These are phyloP conservation scores for Tridacna crocea DNA, from an alignment of 2,888 invertebrate genomes.

Conservation along the genomic window DNA sequence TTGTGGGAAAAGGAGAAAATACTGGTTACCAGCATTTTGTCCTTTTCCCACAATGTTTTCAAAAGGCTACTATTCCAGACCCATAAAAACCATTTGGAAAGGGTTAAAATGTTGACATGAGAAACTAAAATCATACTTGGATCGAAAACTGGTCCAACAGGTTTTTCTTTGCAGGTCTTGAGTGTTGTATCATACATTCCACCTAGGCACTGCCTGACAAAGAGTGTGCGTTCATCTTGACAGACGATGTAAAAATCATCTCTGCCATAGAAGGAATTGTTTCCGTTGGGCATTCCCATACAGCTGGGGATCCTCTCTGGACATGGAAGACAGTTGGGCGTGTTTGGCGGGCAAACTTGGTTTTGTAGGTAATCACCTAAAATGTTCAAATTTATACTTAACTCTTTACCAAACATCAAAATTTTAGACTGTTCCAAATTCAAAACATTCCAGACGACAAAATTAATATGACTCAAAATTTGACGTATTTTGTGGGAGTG, in stretches of 20 bases:
- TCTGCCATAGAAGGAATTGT: constrained; percentile 59
- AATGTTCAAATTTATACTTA: background rate
- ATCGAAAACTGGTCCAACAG: constrained; percentile 47
- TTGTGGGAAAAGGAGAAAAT: too few relatives aligned
- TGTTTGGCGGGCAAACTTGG: constrained; percentile 46
- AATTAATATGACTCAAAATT: too few relatives aligned
- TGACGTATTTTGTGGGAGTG: too few relatives aligned
- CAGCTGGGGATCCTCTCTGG: constrained; percentile 65
- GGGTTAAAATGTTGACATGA: too few relatives aligned
- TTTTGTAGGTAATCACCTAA: constrained; percentile 62
- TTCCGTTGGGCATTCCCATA: constrained; percentile 55
- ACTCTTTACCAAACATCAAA: background rate
- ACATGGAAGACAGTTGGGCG: constrained; percentile 62
- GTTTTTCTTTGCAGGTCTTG: constrained; percentile 35
- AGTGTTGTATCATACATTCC: constrained; percentile 47
- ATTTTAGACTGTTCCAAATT: background rate
- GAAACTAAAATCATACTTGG: constrained; percentile 39
- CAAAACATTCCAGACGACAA: too few relatives aligned
- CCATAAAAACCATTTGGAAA: too few relatives aligned
- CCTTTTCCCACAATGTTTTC: too few relatives aligned
- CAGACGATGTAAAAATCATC: constrained; percentile 60
- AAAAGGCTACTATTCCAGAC: too few relatives aligned
- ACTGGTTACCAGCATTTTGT: too few relatives aligned
- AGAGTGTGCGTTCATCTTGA: constrained; percentile 57
- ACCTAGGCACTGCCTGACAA: constrained; percentile 52